Evolutionary conservation across 2,797 vertebrate species (phyloP), one percentile per base, ranked within the genome.

Genomic region (Basileuterus tristriatus): DNA sequence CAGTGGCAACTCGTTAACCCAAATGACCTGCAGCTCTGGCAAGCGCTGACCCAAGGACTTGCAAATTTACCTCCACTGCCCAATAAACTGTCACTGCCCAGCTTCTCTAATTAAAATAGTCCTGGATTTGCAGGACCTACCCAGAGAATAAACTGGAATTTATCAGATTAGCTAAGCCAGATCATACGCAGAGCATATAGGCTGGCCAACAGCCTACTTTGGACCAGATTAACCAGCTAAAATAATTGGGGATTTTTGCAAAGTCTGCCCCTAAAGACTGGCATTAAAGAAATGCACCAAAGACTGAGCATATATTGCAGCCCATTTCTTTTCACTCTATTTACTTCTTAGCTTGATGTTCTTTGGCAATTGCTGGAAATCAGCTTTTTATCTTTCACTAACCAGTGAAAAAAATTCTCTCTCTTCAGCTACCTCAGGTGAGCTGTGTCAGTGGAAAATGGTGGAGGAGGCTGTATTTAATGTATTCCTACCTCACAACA

Each of bases 191-290:
- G 90, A 94, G 80, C 88, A 68, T 93, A 90, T 78, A 96, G 93
- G 77, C 96, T 96, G 96, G 96, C 96, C 96, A 96, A 94, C 96
- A 96, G 96, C 95, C 95, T 96, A 95, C 89, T 94, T 95, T 93
- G 93, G 93, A 96, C 96, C 91, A 96, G 96, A 96, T 96, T 96
- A 96, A 95, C 93, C 88, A 93, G 87, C 96, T 95, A 96, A 97
- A 97, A 96, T 97, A 97, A 97, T 96, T 94, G 94, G 96, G 95
- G 96, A 96, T 96, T 97, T 96, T 96, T 94, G 91, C 96, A 95
- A 95, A 97, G 96, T 91, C 96, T 95, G 96, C 94, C 95, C 95
- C 96, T 96, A 77, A 96, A 97, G 96, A 96, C 96, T 62, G 60
- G 88, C 88, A 96, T 96, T 96, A 97, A 95, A 96, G 83, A 96